Evolutionary conservation across 1,140 invertebrate genomes (phyloP), one percentile per base, ranked within the genome.

Genomic region (Tachypleus tridentatus): DNA sequence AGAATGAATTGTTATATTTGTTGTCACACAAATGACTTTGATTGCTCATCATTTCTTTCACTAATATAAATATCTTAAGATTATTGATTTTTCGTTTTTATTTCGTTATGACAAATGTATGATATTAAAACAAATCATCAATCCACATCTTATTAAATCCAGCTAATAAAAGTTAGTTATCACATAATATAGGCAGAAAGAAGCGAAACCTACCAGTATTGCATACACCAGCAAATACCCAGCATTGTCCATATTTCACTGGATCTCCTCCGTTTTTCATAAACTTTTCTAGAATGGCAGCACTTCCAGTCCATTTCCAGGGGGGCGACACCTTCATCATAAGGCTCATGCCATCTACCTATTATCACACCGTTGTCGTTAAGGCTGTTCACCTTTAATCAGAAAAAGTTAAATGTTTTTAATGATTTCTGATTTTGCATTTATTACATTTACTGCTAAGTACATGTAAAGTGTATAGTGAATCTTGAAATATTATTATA

Each of bases 181-280:
- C 29, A 2, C 2, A 29, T 29, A 29, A 53, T 3, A 53, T 6
- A 52, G 8, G 3, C 29, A 53, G 9, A 60, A 8, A 60, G 8
- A 60, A 48, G 63, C 67, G 59, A 65, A 60, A 74, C 78, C 77
- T 78, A 87, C 86, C 78, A 69, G 91, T 92, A 0, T 91, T 88
- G 48, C 92, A 74, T 4, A 95, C 86, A 5, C 91, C 93, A 11
- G 91, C 84, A 74, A 94, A 97, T 1, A 97, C 91, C 93, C 93
- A 97, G 73, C 93, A 97, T 71, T 97, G 93, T 0, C 89, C 93
- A 73, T 88, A 97, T 75, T 92, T 93, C 0, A 97, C 91, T 0
- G 92, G 87, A 71, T 86, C 87, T 68, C 87, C 89, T n/a, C 83
- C 91, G 4, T 69, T 68, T 64, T 84, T 83, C 71, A 87, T 87